These are phyloP conservation scores for Plecotus auritus DNA, from an alignment of 2,113 vertebrate species.

Conservation along the genomic window DNA sequence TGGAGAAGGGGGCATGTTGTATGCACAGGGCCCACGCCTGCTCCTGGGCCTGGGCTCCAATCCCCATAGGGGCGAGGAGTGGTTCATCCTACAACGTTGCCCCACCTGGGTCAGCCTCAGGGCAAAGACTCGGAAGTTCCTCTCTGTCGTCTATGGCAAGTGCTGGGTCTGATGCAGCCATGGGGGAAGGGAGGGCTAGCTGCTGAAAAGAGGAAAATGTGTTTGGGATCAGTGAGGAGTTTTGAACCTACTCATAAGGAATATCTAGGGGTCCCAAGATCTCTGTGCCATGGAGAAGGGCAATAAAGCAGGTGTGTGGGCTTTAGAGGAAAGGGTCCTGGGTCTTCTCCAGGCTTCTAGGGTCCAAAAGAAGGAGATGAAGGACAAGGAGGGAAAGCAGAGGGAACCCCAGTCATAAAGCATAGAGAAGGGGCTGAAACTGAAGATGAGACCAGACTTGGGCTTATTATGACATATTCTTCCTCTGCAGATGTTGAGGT, in stretches of 20 bases:
- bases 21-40: conserved; percentile 64
- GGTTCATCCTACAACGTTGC: conserved; percentile 73
- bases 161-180: not conserved
- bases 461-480: not conserved
- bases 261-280: not conserved
- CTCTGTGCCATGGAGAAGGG: not conserved
- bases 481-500: conserved; percentile 57
- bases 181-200: not conserved
- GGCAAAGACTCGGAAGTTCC: conserved; percentile 50
- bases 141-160: conserved; percentile 73
- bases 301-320: not conserved
- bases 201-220: not conserved
- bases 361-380: not conserved
- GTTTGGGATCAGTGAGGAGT: not conserved
- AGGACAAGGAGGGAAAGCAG: not conserved
- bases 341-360: not conserved
- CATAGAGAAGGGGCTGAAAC: not conserved
- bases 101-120: conserved; percentile 72
- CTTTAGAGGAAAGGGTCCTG: not conserved
- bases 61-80: conserved; percentile 56
- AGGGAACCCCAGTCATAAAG: not conserved
- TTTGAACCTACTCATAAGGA: not conserved
- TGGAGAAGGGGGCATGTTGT: conserved; percentile 67
- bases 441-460: not conserved
- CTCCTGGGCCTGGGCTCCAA: conserved; percentile 67